Conservation (phyloP, 2,888 invertebrate species). For the Boloria selene region DNA sequence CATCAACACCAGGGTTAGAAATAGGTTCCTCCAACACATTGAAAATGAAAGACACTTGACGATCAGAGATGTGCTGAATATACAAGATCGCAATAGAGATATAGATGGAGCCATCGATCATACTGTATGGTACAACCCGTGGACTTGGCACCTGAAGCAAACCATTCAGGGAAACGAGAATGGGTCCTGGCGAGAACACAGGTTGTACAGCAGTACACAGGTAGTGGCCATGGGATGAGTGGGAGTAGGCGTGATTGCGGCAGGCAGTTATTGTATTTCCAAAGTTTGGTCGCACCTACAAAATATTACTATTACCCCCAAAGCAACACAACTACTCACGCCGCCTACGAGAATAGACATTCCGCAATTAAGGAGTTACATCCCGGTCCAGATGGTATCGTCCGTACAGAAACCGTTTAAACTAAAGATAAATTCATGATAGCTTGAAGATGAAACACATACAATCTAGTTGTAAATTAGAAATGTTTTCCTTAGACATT, state of each 20-base stretch:
- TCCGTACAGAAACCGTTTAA: too few species aligned
- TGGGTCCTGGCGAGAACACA: slow-evolving; percentile 9
- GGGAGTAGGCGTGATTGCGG: slow-evolving; percentile 4
- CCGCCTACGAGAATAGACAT: slow-evolving; percentile 12
- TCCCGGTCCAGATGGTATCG: too few species aligned
- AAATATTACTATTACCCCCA: too few species aligned
- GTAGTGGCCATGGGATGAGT: slow-evolving; percentile 3
- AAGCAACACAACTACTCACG: neutral
- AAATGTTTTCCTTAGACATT: too few species aligned
- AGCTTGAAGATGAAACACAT: too few species aligned
- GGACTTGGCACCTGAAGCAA: slow-evolving; percentile 7
- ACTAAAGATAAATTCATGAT: too few species aligned
- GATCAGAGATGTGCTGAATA: neutral
- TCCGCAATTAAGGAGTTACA: too few species aligned
- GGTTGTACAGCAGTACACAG: slow-evolving; percentile 7
- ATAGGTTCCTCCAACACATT: too few species aligned
- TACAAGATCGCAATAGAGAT: slow-evolving; percentile 1
- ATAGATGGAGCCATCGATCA: neutral
- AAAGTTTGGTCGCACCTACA: too few species aligned
- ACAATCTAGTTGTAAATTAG: too few species aligned
- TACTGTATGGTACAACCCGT: slow-evolving; percentile 5
- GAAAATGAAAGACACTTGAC: too few species aligned
- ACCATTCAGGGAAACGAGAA: slow-evolving; percentile 5
- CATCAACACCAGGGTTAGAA: too few species aligned
- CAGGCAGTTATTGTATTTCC: slow-evolving; percentile 9